A percentile compares a stretch with the other conserved stretches of the same genome.
phyloP scores from a whole-genome alignment of 1,140 invertebrate genomes.

The Dinothrombium tinctorium region DNA sequence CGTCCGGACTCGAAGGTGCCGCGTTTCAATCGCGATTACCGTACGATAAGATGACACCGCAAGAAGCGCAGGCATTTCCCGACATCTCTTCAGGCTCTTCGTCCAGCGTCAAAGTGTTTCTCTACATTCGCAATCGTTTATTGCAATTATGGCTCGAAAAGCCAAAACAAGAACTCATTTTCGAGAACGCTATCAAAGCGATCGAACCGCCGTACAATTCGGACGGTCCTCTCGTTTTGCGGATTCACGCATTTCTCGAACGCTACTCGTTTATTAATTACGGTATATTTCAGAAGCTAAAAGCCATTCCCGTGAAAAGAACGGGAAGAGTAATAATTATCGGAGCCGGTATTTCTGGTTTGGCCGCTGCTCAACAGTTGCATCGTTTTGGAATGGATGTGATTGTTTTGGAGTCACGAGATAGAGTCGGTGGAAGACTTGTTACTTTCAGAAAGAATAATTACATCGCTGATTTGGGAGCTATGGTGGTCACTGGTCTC shows the following conservation, averaged over 20 bases:
- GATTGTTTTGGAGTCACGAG: constrained; percentile 73
- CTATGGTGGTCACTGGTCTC: constrained; percentile 34
- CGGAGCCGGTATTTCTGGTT: constrained; percentile 77
- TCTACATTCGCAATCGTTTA: constrained; percentile 74
- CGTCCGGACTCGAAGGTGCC: constrained; percentile 48
- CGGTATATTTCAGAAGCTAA: constrained; percentile 44
- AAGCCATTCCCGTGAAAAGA: constrained; percentile 28
- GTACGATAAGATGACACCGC: constrained; percentile 78
- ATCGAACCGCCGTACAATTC: constrained; percentile 69
- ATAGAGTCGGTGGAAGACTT: constrained; percentile 83
- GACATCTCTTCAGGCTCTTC: constrained; percentile 50
- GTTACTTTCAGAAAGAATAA: constrained; percentile 84
- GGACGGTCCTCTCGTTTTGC: constrained; percentile 32
- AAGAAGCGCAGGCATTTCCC: constrained; percentile 75
- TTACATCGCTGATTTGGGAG: constrained; percentile 76
- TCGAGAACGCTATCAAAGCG: constrained; percentile 49
- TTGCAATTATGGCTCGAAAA: constrained; percentile 93
- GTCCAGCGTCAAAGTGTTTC: constrained; percentile 64
- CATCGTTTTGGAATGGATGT: constrained; percentile 91
- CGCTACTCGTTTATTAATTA: constrained; percentile 95
- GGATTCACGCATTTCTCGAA: constrained; percentile 76
- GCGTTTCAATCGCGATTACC: constrained; percentile 72
- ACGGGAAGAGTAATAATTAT: constrained; percentile 77
- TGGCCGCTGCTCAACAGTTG: constrained; percentile 77
- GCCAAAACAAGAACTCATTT: constrained; percentile 68